Evolutionary conservation across 2,113 vertebrate species (phyloP), one percentile per base, ranked within the genome.

Genomic region (Cranoglanis bouderius): DNA sequence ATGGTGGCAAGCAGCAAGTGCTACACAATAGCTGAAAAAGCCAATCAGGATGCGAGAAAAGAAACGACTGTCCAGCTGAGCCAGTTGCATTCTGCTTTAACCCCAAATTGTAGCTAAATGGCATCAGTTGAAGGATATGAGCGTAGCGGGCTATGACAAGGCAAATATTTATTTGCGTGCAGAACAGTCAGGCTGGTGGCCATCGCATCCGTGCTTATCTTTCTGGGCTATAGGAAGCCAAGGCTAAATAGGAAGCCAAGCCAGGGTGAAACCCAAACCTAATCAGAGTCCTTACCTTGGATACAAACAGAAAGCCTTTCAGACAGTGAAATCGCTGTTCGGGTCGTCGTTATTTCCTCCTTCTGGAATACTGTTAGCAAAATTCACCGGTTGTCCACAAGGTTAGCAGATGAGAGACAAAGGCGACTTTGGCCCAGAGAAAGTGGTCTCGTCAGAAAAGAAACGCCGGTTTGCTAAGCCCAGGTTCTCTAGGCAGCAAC

Each of bases 211-310:
- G 26, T 70, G 61, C 12, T 87, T 74, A 65, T 81, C 70, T 55
- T 32, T 18, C 6, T 65, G 61, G 46, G 78, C 29, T 80, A 19
- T n/a, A 61, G 7, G 53, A 83, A 83, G 49, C 38, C 51, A 78
- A 59, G 72, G 78, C 78, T 90, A 70, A 14, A 55, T 40, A 65
- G 67, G 72, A 88, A 82, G 59, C n/a, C 65, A 81, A 51, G 63
- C n/a, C 55, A 63, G 32, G 72, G 24, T 26, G 85, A 85, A 87
- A 86, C 85, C 53, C 18, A 86, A 87, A 87, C 65, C 88, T 32
- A 40, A 85, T 90, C 88, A 77, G 90, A 88, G 59, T 85, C 21
- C 95, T 95, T 95, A 96, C 95, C 94, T 96, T 92, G 89, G 85
- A 89, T 91, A 93, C 92, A 92, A 93, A 90, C 84, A 90, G 88